Evolutionary conservation across 2,113 vertebrate genomes (phyloP).

Genomic region (Vidua chalybeata): DNA sequence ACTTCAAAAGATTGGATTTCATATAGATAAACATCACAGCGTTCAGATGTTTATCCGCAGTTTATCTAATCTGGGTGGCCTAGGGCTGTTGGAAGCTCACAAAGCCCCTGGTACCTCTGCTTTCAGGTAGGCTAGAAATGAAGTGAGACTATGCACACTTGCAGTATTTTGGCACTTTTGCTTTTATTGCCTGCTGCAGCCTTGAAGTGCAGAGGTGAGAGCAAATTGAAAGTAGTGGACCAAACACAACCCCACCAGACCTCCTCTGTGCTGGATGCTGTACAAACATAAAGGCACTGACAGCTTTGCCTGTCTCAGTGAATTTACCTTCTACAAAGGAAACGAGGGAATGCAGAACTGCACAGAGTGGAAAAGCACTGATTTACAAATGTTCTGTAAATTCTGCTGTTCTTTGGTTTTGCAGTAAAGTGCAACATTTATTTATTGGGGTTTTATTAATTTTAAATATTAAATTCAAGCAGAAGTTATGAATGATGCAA

Average conservation of each 20-base stretch:
- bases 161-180: not conserved
- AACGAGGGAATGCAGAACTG: not conserved
- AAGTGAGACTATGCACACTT: not conserved
- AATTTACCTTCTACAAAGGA: not conserved
- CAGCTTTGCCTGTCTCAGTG: not conserved
- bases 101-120: not conserved
- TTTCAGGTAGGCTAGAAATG: slow-evolving; percentile 30
- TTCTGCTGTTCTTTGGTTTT: not conserved
- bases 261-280: not conserved
- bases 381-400: not conserved
- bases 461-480: not conserved
- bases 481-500: not conserved
- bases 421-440: not conserved
- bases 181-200: not conserved
- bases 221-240: not conserved
- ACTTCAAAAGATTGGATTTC: slow-evolving; percentile 34
- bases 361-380: not conserved
- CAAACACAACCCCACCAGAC: not conserved
- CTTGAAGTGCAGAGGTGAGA: not conserved
- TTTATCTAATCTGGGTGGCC: slow-evolving; percentile 1
- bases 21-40: not conserved
- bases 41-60: not conserved
- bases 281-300: not conserved
- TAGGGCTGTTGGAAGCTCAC: not conserved
- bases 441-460: not conserved